Evolutionary conservation across 2,113 vertebrate species (phyloP).

Genomic region (Trachemys scripta): DNA sequence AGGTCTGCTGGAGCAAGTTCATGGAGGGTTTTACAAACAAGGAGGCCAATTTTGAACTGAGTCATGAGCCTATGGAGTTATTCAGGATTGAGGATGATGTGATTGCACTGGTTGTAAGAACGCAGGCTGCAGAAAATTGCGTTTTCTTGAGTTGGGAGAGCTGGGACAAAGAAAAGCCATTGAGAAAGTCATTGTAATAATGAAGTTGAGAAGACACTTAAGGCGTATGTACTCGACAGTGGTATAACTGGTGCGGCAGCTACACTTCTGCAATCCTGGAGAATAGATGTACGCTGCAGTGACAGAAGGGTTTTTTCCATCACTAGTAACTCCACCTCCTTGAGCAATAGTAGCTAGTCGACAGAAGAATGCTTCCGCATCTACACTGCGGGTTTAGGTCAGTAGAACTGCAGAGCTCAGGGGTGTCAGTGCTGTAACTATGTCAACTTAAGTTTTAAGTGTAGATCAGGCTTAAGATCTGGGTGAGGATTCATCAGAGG

Average conservation of each 20-base stretch:
- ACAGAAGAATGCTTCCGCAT: too few species aligned
- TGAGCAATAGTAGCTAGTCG: too few species aligned
- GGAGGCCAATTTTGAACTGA: not conserved
- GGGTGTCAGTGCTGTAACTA: too few species aligned
- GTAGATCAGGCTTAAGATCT: fast-evolving
- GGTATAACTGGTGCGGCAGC: too few species aligned
- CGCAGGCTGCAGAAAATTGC: fast-evolving
- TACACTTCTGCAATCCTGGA: too few species aligned
- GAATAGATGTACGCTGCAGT: too few species aligned
- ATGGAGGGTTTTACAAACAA: fast-evolving
- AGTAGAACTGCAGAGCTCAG: too few species aligned
- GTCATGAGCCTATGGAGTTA: not conserved
- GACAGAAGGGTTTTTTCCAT: too few species aligned
- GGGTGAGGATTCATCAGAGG: not conserved
- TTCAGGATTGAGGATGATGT: not conserved
- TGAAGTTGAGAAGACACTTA: not conserved
- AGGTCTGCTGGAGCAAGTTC: not conserved
- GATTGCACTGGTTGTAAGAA: not conserved
- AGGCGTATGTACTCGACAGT: too few species aligned
- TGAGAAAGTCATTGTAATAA: not conserved
- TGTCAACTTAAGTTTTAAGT: too few species aligned
- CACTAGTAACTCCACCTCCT: too few species aligned
- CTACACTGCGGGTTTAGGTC: too few species aligned
- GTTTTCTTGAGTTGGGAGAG: not conserved
- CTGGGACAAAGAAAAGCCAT: not conserved